Evolutionary conservation across 1,140 invertebrate genomes (phyloP).

Genomic region (Zaprionus ornatus): DNA sequence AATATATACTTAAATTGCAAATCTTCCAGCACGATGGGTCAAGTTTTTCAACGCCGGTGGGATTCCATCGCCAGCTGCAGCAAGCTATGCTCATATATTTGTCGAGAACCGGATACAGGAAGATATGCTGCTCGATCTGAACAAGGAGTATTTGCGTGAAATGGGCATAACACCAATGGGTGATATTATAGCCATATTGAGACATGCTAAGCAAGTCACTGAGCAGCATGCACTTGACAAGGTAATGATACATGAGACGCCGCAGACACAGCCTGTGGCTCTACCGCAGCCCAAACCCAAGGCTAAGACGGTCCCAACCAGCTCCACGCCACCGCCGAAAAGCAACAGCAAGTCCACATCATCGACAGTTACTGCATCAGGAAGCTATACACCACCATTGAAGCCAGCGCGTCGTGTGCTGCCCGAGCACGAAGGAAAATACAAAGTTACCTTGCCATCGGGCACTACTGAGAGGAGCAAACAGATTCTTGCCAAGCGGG

Average conservation of each 20-base stretch:
- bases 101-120: conserved; percentile 91
- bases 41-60: conserved; percentile 92
- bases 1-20: not conserved
- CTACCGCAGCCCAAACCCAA: conserved; percentile 70
- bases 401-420: conserved; percentile 84
- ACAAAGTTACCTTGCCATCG: conserved; percentile 84
- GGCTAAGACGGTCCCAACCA: conserved; percentile 8
- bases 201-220: conserved; percentile 91
- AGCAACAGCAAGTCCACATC: conserved; percentile 14
- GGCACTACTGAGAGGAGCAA: conserved; percentile 84
- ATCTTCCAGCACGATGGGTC: conserved; percentile 86
- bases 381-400: conserved; percentile 34
- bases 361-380: not conserved
- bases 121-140: conserved; percentile 92
- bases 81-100: conserved; percentile 92
- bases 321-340: not conserved
- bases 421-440: conserved; percentile 85
- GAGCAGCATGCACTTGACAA: conserved; percentile 86
- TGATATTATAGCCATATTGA: conserved; percentile 92
- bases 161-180: conserved; percentile 93
- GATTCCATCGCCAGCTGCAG: conserved; percentile 89
- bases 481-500: conserved; percentile 83
- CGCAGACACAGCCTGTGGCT: conserved; percentile 77
- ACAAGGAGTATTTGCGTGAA: conserved; percentile 92
- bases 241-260: conserved; percentile 84